Conservation (phyloP, 1,140 invertebrate species). For the Odontomachus brunneus region DNA sequence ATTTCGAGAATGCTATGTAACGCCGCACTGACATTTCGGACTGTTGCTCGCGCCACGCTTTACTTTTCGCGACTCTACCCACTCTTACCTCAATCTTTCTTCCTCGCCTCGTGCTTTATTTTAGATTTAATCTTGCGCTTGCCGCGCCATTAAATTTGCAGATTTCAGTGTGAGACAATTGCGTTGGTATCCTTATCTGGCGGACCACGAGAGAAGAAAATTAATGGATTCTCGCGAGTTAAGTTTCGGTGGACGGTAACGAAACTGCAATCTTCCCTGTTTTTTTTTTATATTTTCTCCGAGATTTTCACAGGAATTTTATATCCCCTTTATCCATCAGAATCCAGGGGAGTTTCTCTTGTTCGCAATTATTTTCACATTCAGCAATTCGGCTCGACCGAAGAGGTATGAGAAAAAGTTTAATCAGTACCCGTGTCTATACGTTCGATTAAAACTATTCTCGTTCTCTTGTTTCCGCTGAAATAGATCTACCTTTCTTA, state of each 20-base stretch:
- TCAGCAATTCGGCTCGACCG: constrained; percentile 2
- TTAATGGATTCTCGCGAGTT: constrained; percentile 23
- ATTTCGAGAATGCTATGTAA: constrained; percentile 34
- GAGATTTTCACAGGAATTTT: not conserved
- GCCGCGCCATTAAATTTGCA: constrained; percentile 29
- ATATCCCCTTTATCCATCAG: not conserved
- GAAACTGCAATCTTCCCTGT: too few relatives aligned
- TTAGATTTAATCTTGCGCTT: constrained; percentile 42
- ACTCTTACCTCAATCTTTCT: not conserved
- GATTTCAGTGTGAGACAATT: constrained; percentile 25
- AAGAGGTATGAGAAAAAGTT: not conserved
- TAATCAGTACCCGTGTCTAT: constrained; percentile 17
- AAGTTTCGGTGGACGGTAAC: not conserved
- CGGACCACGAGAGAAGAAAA: not conserved
- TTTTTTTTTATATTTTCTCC: not conserved
- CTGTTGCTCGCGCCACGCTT: not conserved
- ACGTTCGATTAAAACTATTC: constrained; percentile 28
- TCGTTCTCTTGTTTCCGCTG: constrained; percentile 25
- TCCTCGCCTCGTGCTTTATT: constrained; percentile 22
- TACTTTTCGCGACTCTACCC: not conserved
- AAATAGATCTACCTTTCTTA: constrained; percentile 5
- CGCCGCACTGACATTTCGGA: not conserved
- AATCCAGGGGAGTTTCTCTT: not conserved
- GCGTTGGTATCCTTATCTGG: constrained; percentile 10
- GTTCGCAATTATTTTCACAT: not conserved